Evolutionary conservation across 1,140 invertebrate species (phyloP).

Genomic region (Temnothorax longispinosus): DNA sequence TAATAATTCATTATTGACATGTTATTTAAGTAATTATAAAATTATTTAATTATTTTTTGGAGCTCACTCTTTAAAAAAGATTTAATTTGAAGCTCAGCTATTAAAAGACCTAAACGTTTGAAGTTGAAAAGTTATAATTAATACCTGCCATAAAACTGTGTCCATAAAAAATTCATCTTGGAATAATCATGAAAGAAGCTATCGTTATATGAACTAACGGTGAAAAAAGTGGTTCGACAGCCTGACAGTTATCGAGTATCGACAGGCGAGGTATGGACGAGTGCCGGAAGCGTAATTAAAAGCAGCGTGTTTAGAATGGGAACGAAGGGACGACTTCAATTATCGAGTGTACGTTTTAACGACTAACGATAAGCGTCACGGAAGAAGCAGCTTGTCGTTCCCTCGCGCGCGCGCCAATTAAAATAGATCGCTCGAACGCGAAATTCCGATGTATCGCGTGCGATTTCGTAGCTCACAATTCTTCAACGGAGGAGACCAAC

Average conservation of each 20-base stretch:
- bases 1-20: background rate
- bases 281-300: constrained; percentile 56
- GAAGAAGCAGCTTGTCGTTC: constrained; percentile 39
- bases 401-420: constrained; percentile 44
- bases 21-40: background rate
- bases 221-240: constrained; percentile 47
- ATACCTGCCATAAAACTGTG: background rate
- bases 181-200: constrained; percentile 23
- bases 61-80: too few relatives aligned
- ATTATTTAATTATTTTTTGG: background rate
- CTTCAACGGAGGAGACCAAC: background rate
- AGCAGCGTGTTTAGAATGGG: constrained; percentile 42
- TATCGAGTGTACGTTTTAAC: constrained; percentile 52
- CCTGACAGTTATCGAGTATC: background rate
- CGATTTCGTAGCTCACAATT: constrained; percentile 11
- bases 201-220: constrained; percentile 5
- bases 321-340: constrained; percentile 50
- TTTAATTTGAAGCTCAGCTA: background rate
- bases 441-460: constrained; percentile 48
- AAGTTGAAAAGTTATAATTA: background rate
- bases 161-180: background rate
- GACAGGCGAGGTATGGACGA: constrained; percentile 15
- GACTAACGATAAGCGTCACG: constrained; percentile 53
- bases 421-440: constrained; percentile 55
- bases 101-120: background rate